These are phyloP conservation scores for Dasyprocta punctata DNA, from an alignment of 2,113 vertebrate species.

Conservation along the genomic window DNA sequence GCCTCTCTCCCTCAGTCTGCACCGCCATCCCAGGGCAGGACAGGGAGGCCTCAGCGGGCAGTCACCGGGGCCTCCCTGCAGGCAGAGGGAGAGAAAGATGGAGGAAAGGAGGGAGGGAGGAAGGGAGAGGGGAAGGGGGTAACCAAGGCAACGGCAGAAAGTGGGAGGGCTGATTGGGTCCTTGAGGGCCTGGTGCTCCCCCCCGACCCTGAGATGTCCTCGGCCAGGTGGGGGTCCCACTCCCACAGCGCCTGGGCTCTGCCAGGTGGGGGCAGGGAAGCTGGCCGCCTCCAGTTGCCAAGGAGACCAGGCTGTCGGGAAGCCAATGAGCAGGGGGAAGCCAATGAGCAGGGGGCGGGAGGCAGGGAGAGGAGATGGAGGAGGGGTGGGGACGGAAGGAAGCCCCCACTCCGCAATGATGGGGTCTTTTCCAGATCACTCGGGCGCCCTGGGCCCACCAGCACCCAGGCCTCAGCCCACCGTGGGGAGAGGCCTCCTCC, in stretches of 20 bases:
- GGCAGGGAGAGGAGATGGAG: not conserved
- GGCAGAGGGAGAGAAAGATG: not conserved
- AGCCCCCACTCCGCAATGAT: not conserved
- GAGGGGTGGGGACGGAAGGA: not conserved
- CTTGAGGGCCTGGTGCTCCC: not conserved
- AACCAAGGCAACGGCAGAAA: constrained; percentile 39
- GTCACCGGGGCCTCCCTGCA: not conserved
- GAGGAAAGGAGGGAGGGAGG: not conserved
- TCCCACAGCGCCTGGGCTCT: not conserved
- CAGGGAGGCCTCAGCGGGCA: not conserved
- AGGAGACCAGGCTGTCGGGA: constrained; percentile 36
- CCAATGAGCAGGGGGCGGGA: not conserved
- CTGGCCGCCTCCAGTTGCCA: constrained; percentile 53
- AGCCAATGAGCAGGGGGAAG: not conserved
- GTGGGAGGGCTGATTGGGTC: not conserved
- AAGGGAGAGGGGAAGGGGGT: not conserved
- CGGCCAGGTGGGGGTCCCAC: not conserved
- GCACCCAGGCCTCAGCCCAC: not conserved
- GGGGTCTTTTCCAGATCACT: constrained; percentile 63
- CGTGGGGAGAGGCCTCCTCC: not conserved
- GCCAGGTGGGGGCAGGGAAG: constrained; percentile 60
- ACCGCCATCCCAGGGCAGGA: not conserved
- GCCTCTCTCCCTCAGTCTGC: not conserved
- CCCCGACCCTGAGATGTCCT: not conserved
- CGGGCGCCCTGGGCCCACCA: not conserved